Evolutionary conservation across 2,888 invertebrate species (phyloP).

Genomic region (Ectemnius cavifrons): DNA sequence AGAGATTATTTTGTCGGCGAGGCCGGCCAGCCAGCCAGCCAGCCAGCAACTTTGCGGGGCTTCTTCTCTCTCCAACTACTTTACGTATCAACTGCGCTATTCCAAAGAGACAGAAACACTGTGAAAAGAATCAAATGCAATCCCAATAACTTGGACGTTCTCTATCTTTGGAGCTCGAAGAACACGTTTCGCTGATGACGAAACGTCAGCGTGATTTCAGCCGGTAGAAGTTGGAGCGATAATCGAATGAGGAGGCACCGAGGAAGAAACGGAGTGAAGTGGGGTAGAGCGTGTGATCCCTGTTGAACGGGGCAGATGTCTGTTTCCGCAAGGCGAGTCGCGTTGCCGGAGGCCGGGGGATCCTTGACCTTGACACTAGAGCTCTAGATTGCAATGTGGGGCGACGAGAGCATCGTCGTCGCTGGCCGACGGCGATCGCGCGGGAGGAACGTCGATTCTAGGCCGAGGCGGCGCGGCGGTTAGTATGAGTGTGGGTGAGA

Average conservation of each 20-base stretch:
- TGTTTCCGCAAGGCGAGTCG: background rate
- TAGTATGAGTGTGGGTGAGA: no score
- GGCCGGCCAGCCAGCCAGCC: background rate
- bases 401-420: constrained; percentile 14
- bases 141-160: no score
- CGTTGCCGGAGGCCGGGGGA: no score
- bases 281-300: no score
- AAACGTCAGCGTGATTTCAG: no score
- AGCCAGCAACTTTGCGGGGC: background rate
- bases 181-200: no score
- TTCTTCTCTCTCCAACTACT: background rate
- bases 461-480: background rate
- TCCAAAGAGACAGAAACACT: no score
- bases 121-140: no score
- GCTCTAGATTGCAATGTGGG: constrained; percentile 38
- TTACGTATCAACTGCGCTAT: background rate
- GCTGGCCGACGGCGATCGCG: constrained; percentile 10
- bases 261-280: background rate
- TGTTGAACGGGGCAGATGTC: background rate
- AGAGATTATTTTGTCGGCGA: constrained; percentile 5
- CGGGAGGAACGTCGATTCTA: constrained; percentile 28
- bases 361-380: constrained; percentile 54
- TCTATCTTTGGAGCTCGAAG: no score
- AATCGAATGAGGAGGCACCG: no score
- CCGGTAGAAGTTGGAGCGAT: no score